Evolutionary conservation across 2,797 vertebrate species (phyloP).

Genomic region (Phylloscopus collybita): DNA sequence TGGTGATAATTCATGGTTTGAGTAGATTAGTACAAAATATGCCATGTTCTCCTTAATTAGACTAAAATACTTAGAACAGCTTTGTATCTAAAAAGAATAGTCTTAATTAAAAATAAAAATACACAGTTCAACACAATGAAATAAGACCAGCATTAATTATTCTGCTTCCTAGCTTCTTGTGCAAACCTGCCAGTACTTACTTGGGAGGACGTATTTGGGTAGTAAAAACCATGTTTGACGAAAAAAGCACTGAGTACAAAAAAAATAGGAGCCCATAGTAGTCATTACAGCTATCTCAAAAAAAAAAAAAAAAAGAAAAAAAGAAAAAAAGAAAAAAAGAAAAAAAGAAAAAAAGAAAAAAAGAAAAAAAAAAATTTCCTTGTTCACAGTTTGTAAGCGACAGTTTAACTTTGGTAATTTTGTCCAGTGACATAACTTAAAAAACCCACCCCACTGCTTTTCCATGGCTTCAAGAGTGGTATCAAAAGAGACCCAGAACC

Average conservation of each 20-base stretch:
- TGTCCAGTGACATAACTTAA: not conserved
- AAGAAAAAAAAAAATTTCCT: not conserved
- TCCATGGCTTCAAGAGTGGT: not conserved
- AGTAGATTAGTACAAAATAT: not conserved
- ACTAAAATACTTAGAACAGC: not conserved
- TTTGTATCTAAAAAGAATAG: not conserved
- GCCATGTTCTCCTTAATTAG: not conserved
- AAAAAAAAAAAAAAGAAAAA: not conserved
- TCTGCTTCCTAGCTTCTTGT: not conserved
- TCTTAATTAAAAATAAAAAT: constrained; percentile 9
- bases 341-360: not conserved
- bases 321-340: not conserved
- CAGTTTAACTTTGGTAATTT: not conserved
- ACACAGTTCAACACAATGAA: not conserved
- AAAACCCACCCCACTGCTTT: not conserved
- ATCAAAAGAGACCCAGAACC: not conserved
- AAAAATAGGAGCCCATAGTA: not conserved
- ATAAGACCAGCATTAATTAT: not conserved
- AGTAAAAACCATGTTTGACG: not conserved
- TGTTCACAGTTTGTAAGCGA: not conserved
- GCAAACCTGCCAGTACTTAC: not conserved
- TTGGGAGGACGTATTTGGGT: not conserved
- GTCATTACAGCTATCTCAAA: not conserved
- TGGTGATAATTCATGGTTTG: not conserved
- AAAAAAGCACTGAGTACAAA: not conserved